Percentiles rank a stretch among this genome's conserved stretches.
These are phyloP conservation scores for Chlorodrepanis virens DNA, from an alignment of 2,113 vertebrate genomes.

Conservation along the genomic window DNA sequence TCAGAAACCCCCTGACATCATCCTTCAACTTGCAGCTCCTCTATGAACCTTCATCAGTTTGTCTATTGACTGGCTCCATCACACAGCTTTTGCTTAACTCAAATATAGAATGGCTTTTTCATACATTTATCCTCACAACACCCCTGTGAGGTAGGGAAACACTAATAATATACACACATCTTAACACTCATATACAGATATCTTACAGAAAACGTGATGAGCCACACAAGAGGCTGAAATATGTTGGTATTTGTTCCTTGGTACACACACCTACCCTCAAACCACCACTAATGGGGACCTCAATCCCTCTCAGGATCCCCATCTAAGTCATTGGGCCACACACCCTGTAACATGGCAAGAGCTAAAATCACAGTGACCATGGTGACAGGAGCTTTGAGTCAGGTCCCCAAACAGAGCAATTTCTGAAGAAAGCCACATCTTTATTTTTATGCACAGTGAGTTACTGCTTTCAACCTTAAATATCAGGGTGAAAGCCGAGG, in stretches of 20 bases:
- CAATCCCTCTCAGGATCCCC: not conserved
- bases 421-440: not conserved
- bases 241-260: not conserved
- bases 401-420: not conserved
- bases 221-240: not conserved
- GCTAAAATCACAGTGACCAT: not conserved
- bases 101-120: not conserved
- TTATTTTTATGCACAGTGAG: not conserved
- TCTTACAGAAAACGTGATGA: not conserved
- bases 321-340: not conserved
- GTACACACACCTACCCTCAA: not conserved
- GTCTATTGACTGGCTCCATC: not conserved
- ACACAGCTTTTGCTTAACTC: not conserved
- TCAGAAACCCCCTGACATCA: not conserved
- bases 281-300: not conserved
- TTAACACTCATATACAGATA: not conserved
- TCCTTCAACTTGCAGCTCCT: not conserved
- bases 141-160: constrained; percentile 60
- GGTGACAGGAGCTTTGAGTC: not conserved
- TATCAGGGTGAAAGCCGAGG: not conserved
- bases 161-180: not conserved
- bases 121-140: constrained; percentile 42
- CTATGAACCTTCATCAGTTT: not conserved
- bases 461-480: not conserved
- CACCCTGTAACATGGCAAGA: not conserved